These are phyloP conservation scores for Allophyes oxyacanthae DNA, from an alignment of 2,888 invertebrate species.

Conservation along the genomic window DNA sequence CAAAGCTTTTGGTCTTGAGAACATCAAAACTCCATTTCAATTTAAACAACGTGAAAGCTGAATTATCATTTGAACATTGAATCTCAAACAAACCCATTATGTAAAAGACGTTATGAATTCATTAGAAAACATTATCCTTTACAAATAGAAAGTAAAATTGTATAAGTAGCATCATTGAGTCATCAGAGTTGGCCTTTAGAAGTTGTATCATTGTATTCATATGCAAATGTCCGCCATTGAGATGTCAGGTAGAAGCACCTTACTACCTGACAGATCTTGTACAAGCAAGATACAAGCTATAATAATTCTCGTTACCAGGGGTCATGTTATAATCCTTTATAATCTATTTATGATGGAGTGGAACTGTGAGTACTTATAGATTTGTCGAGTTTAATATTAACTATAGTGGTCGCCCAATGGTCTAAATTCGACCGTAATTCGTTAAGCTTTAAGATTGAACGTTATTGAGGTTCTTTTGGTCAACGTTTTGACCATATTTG, in stretches of 20 bases:
- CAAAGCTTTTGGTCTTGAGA: no score
- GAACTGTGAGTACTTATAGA: neutral
- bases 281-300: slow-evolving; percentile 30
- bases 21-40: slow-evolving; percentile 10
- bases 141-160: slow-evolving; percentile 55
- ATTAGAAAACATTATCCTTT: slow-evolving; percentile 56
- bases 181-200: slow-evolving; percentile 51
- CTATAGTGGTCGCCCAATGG: no score
- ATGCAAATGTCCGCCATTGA: slow-evolving; percentile 58
- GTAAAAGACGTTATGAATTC: slow-evolving; percentile 43
- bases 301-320: slow-evolving; percentile 32
- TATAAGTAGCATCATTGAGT: slow-evolving; percentile 46
- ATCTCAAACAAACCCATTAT: slow-evolving; percentile 35
- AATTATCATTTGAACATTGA: slow-evolving; percentile 6
- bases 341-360: slow-evolving; percentile 10
- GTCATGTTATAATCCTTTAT: slow-evolving; percentile 20
- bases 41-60: slow-evolving; percentile 27
- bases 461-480: no score
- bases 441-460: no score
- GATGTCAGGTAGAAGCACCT: slow-evolving; percentile 49
- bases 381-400: neutral
- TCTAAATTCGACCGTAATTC: no score
- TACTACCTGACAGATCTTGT: slow-evolving; percentile 39
- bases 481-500: no score
- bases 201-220: slow-evolving; percentile 37